phyloP scores from a whole-genome alignment of 1,140 invertebrate species.

The Macrotrachela quadricornifera region DNA sequence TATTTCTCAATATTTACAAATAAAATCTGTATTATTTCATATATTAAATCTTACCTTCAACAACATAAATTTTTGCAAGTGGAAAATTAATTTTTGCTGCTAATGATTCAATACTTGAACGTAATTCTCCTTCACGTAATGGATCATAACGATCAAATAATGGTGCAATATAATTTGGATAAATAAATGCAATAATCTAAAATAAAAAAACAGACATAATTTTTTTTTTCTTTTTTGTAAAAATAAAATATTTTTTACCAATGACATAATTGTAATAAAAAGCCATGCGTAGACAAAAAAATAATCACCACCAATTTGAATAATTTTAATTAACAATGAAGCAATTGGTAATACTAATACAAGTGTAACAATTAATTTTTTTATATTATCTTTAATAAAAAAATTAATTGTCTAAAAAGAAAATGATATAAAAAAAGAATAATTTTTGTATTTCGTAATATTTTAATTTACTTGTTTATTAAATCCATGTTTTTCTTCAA shows the following conservation, averaged over 20 bases:
- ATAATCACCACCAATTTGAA: constrained; percentile 52
- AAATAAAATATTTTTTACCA: background rate
- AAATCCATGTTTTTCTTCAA: constrained; percentile 91
- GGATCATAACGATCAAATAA: constrained; percentile 96
- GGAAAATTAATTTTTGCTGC: constrained; percentile 72
- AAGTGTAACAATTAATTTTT: constrained; percentile 57
- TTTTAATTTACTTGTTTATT: constrained; percentile 54
- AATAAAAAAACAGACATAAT: constrained; percentile 14
- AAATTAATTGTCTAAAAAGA: constrained; percentile 55
- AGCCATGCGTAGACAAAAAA: constrained; percentile 89
- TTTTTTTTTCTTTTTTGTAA: background rate
- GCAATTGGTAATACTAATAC: constrained; percentile 55
- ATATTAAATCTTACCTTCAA: constrained; percentile 40
- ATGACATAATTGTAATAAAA: constrained; percentile 33
- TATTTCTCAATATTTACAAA: background rate
- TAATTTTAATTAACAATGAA: constrained; percentile 59
- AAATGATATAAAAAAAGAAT: background rate
- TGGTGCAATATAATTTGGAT: constrained; percentile 88
- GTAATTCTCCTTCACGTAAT: constrained; percentile 66
- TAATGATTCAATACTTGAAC: constrained; percentile 62
- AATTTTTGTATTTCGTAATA: background rate
- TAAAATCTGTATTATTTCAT: background rate
- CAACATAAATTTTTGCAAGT: constrained; percentile 78
- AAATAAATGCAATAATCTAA: constrained; percentile 35
- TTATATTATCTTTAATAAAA: constrained; percentile 78